Evolutionary conservation across 2,888 invertebrate species (phyloP), one percentile per base, ranked within the genome.

Genomic region (Caenorhabditis virilis): DNA sequence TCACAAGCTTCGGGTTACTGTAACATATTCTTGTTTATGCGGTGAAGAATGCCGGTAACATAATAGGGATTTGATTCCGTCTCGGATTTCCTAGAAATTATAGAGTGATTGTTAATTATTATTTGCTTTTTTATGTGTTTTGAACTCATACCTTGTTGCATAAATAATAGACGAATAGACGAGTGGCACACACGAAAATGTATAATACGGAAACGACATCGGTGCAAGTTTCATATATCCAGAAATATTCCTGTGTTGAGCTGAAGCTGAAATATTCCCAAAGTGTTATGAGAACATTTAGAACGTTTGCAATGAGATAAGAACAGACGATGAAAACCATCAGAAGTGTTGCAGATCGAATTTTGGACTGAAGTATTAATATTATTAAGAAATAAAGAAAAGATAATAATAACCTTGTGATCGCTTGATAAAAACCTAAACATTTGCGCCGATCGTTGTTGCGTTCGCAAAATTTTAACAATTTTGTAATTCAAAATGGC

Each of bases 301-400:
- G 63, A 47, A 76, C 55, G 51, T 81, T 81, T 18, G 81, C 78
- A 26, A 78, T 47, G 22, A 78, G 62, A 63, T 82, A 81, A 22
- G 78, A 78, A 56, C 71, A 81, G n/a, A 81, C 81, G 73, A 81
- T 69, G 42, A 80, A 67, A 6, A 81, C 77, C 54, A 81, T 71
- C 25, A 81, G 67, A 22, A 78, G 73, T 1, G 80, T 81, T 7
- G 81, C 81, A 11, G 79, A 79, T 7, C 81, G 78, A 15, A 81
- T 74, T 68, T 79, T 79, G n/a, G 61, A 60, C 74, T 78, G 53
- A 56, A 74, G 59, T 42, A 4, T 1, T 16, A 15, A 13, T 20
- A 26, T 16, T 36, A 23, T 23, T 16, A n/a, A n/a, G n/a, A n/a
- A n/a, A n/a, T n/a, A n/a, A n/a, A n/a, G n/a, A n/a, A n/a, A n/a